Percentiles rank a stretch among this genome's conserved stretches.
Evolutionary conservation across 2,888 invertebrate species (phyloP).

Genomic region (Drosophila aldrichi): DNA sequence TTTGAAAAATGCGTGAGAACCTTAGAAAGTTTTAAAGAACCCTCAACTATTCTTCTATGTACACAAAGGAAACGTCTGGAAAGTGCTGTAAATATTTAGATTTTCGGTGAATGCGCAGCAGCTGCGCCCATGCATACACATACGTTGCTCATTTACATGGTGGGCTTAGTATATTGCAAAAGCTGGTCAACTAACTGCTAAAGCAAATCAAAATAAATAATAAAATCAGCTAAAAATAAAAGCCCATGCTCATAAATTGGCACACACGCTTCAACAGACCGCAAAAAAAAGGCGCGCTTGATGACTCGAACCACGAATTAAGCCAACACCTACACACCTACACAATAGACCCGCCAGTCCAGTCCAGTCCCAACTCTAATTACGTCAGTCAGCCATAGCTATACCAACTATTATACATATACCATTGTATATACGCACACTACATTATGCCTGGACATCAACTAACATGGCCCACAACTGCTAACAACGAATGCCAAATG

Average conservation of each 20-base stretch:
- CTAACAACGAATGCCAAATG: conserved; percentile 39
- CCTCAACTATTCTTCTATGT: neutral
- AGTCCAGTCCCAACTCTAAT: conserved; percentile 63
- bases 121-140: neutral
- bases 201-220: conserved; percentile 20
- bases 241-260: conserved; percentile 69
- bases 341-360: conserved; percentile 35
- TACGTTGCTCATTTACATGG: conserved; percentile 45
- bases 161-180: conserved; percentile 49
- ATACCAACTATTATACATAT: conserved; percentile 24
- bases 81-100: conserved; percentile 1
- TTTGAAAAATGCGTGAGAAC: conserved; percentile 3
- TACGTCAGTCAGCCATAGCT: conserved; percentile 66
- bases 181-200: conserved; percentile 29
- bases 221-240: conserved; percentile 68
- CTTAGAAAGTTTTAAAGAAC: conserved; percentile 2
- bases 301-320: conserved; percentile 52
- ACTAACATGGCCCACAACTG: conserved; percentile 53
- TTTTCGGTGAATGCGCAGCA: conserved; percentile 7
- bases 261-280: conserved; percentile 78
- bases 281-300: conserved; percentile 60
- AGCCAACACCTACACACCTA: conserved; percentile 42
- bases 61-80: neutral
- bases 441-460: conserved; percentile 38
- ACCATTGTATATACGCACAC: conserved; percentile 10